Base-by-base conservation (phyloP, 1,140 invertebrate genomes). In the Bombus vancouverensis region DNA sequence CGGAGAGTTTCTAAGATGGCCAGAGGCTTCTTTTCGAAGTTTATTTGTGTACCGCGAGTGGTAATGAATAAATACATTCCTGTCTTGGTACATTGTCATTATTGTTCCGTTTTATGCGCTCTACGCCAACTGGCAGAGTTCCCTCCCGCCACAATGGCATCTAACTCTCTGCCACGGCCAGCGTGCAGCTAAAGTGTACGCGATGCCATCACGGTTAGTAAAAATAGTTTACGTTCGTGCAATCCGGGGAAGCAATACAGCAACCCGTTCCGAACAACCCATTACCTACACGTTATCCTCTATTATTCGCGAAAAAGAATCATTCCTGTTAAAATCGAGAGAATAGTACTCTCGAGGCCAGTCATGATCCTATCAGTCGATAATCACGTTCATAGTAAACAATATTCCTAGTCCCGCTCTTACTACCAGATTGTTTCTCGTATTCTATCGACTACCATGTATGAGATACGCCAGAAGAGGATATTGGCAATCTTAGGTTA, bases 61-160 rank as follows among this genome's bases (percentile, higher is more conserved):
- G 65, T 47, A 76, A 72, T 79, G 72, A 79, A 79, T 93, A 93
- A 90, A 91, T 91, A 92, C 89, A 88, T 91, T 93, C 88, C 87
- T 87, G 87, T 83, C 62, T 87, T 91, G 91, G 90, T 91, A 81
- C 93, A 94, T 93, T 94, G 92, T 94, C 94, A 93, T 94, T 94
- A 94, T 94, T 94, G 93, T 93, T 93, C 93, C 92, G 93, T 93
- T 94, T 92, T 87, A 89, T 91, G 90, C 92, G 91, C 93, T 93
- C 91, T 92, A 92, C 90, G 85, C 85, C 85, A 86, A 86, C 91
- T 93, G 93, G 91, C 91, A 91, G 79, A 79, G 66, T 91, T 83
- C 88, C 73, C 73, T 82, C 80, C 81, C 65, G 68, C n/a, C 59
- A 28, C 75, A 65, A 76, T 65, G 53, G 77, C 74, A 81, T 88